Percentiles rank a stretch among this genome's conserved stretches.
These are phyloP conservation scores for Phyto melanocephala DNA, from an alignment of 2,888 invertebrate species.

Conservation along the genomic window DNA sequence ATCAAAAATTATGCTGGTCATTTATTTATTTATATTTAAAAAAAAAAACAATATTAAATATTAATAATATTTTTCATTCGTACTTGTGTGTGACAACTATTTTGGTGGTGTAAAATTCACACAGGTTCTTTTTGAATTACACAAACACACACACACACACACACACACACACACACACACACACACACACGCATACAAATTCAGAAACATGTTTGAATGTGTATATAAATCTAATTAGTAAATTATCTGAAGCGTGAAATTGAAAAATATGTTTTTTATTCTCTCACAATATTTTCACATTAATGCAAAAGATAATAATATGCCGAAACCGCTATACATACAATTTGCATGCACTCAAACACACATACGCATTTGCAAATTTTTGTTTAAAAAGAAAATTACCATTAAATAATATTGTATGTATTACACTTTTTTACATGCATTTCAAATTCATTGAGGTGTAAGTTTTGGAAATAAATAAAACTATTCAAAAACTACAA, in stretches of 20 bases:
- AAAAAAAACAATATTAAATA: too few species aligned
- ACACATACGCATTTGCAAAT: not conserved
- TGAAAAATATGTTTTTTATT: conserved; percentile 69
- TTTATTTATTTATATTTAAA: conserved; percentile 29
- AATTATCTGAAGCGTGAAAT: conserved; percentile 77
- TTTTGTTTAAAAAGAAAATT: conserved; percentile 20
- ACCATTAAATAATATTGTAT: conserved; percentile 28
- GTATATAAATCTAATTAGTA: conserved; percentile 76
- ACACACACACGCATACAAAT: not conserved
- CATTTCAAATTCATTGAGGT: conserved; percentile 45
- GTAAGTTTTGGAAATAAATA: conserved; percentile 45
- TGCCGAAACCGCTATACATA: conserved; percentile 35
- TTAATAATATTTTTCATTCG: too few species aligned
- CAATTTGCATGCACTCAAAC: not conserved
- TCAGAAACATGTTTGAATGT: not conserved
- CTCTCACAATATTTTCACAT: conserved; percentile 38
- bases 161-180: not conserved
- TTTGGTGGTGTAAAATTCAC: not conserved
- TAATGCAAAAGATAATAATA: conserved; percentile 24
- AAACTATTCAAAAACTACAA: not conserved
- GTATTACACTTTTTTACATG: not conserved
- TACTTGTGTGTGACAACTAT: not conserved
- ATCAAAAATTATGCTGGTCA: conserved; percentile 39
- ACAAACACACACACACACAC: not conserved
- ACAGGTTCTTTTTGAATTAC: not conserved